A percentile compares a stretch with the other conserved stretches of the same genome.
These are phyloP conservation scores for Caenorhabditis auriculariae DNA, from an alignment of 2,888 invertebrate genomes.

Conservation along the genomic window DNA sequence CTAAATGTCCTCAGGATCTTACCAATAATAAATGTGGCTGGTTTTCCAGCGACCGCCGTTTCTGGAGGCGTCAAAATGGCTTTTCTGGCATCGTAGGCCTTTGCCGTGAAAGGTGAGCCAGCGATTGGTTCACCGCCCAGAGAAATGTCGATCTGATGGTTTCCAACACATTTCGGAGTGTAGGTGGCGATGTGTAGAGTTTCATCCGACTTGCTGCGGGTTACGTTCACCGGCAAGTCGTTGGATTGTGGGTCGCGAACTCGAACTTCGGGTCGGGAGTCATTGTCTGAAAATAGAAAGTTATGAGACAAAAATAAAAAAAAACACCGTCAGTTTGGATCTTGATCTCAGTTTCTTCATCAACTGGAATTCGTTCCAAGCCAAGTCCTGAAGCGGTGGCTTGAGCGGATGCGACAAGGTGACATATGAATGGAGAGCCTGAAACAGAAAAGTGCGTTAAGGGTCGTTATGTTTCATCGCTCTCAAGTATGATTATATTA, in stretches of 20 bases:
- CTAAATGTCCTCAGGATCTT: not conserved
- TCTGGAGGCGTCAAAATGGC: slow-evolving; percentile 93
- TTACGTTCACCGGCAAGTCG: slow-evolving; percentile 46
- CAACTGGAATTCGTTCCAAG: slow-evolving; percentile 75
- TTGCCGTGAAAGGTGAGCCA: slow-evolving; percentile 65
- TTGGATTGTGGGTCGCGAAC: slow-evolving; percentile 54
- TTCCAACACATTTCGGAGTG: slow-evolving; percentile 76
- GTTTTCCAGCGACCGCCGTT: slow-evolving; percentile 79
- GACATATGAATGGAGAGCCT: slow-evolving; percentile 91
- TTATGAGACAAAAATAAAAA: not conserved
- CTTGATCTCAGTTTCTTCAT: slow-evolving; percentile 70
- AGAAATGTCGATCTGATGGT: slow-evolving; percentile 55
- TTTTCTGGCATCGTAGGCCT: slow-evolving; percentile 79
- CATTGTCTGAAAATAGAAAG: slow-evolving; percentile 5
- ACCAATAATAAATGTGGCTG: slow-evolving; percentile 88
- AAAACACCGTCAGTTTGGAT: slow-evolving; percentile 34
- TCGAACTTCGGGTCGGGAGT: slow-evolving; percentile 32
- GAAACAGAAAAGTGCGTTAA: too few species aligned
- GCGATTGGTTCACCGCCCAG: slow-evolving; percentile 49
- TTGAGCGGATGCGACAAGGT: slow-evolving; percentile 75
- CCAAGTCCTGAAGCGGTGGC: slow-evolving; percentile 74
- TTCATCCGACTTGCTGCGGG: slow-evolving; percentile 31
- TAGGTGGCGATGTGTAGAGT: slow-evolving; percentile 72
- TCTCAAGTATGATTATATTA: too few species aligned
- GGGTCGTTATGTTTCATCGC: too few species aligned